Base-by-base conservation (phyloP, 2,797 vertebrate species). In the Cryptoprocta ferox region DNA sequence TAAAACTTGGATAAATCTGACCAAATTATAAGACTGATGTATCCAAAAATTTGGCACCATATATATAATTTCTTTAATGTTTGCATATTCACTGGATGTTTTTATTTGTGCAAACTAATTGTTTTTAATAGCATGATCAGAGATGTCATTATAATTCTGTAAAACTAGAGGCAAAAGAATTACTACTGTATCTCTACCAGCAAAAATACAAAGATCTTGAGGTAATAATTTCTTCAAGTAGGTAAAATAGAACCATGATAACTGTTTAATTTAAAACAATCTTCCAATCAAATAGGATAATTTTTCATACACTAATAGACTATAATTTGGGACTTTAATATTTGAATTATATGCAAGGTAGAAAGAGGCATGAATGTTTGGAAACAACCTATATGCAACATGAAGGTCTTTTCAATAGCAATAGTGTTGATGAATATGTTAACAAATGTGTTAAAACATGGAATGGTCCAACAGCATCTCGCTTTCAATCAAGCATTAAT, bases 201-300 rank as follows among this genome's bases (percentile, higher is more conserved):
- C 18, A 91, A 95, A 95, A 91, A 42, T 73, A 71, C 59, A 80
- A 98, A 75, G 63, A 65, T 0, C 6, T 61, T 80, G 12, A 37
- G 73, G 91, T 87, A 95, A 53, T 79, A 6, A 91, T 16, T 42
- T 53, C 1, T 95, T 89, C 15, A 90, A 19, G 78, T 39, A 91
- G 6, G 16, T 19, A 89, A 89, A 78, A 86, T 50, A 65, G 56
- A 48, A 56, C 12, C 0, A 28, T 35, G 42, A 50, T n/a, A 63
- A 11, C 6, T 89, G 2, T 70, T 89, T 88, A 88, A 66, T 53
- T 97, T 6, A 79, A 71, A 89, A 35, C 5, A 32, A 37, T 89
- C 15, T 95, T 94, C 9, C 2, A 68, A 30, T 84, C 14, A 94
- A 42, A 59, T 76, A 37, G 78, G 73, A 0, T 42, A 56, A 84